Conservation (phyloP, 1,140 invertebrate species). For the roundworm (Caenorhabditis elegans) region WBcel235 BX284604.4:6467501-6468000, state of each 20-base stretch:
- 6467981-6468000: constrained; percentile 48
- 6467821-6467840: constrained; percentile 10
- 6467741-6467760: not conserved
- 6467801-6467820: not conserved
- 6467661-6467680: too few species aligned
- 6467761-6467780: not conserved
- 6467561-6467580: too few species aligned
- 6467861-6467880: not conserved
- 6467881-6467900: not conserved
- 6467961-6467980: constrained; percentile 39
- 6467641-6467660: too few species aligned
- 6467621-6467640: too few species aligned
- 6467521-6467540: too few species aligned
- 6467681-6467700: too few species aligned
- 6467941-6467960: constrained; percentile 21
- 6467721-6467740: too few species aligned
- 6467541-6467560: too few species aligned
- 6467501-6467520: too few species aligned
- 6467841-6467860: not conserved
- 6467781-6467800: not conserved
- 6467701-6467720: too few species aligned
- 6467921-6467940: constrained; percentile 23
- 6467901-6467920: not conserved
- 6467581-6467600: too few species aligned
- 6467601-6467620: too few species aligned